Evolutionary conservation across 92 coral and sea anemone species (phyloP).

Genomic region (Plumapathes pennacea): DNA sequence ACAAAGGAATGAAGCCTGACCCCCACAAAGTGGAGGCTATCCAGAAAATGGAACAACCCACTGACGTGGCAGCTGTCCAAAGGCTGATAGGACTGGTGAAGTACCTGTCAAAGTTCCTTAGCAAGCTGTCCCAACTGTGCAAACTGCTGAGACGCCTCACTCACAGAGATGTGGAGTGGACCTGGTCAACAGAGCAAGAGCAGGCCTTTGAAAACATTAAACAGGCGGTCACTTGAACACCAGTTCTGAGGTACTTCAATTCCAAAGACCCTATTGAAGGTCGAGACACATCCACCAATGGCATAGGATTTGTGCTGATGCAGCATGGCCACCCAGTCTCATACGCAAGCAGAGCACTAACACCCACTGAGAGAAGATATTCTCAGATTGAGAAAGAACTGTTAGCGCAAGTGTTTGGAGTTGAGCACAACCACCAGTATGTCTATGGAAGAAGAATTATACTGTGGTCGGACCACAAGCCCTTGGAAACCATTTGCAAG

Average conservation of each 20-base stretch:
- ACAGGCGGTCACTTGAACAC: conserved; percentile 16
- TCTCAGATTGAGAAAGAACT: conserved; percentile 32
- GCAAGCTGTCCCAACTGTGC: conserved; percentile 9
- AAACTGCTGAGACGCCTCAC: conserved; percentile 11
- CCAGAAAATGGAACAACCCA: conserved; percentile 10
- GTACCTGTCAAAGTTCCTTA: too few relatives aligned
- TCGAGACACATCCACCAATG: conserved; percentile 25
- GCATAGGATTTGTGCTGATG: conserved; percentile 16
- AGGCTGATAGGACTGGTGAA: conserved; percentile 26
- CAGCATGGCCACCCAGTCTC: conserved; percentile 25
- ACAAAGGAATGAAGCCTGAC: conserved; percentile 49
- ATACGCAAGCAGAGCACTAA: conserved; percentile 28
- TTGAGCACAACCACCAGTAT: conserved; percentile 11
- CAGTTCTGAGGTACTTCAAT: conserved; percentile 25
- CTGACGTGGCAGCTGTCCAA: conserved; percentile 13
- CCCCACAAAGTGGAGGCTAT: conserved; percentile 26
- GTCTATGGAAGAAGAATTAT: conserved; percentile 17
- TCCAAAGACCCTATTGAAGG: conserved; percentile 6
- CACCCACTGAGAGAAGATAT: conserved; percentile 22
- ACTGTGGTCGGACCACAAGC: conserved; percentile 20
- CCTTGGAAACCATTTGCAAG: conserved; percentile 10
- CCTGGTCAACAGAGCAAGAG: conserved; percentile 18
- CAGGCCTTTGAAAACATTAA: conserved; percentile 29
- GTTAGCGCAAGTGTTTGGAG: conserved; percentile 22
- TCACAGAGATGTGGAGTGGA: conserved; percentile 6